Base-by-base conservation (phyloP, 2,113 vertebrate species). In the Rhinichthys klamathensis region DNA sequence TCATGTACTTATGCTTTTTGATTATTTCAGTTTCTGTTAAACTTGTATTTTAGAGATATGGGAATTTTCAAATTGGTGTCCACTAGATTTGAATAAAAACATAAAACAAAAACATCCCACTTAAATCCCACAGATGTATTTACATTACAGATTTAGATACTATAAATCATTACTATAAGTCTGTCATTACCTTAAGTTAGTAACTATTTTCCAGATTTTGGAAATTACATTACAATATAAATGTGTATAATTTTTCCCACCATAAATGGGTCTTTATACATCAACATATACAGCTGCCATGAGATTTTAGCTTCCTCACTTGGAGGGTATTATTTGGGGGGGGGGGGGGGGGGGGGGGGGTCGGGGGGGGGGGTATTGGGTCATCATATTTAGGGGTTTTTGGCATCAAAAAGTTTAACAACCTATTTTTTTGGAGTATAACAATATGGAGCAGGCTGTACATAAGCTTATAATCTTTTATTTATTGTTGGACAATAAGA, bases 401-500 rank as follows among this genome's bases (percentile, higher is more conserved):
- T 70, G 9, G 30, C 35, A 18, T 38, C 35, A 32, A 72, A 44
- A 72, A 72, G 2, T 72, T 41, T 44, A 9, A n/a, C 10, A 44
- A 44, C 23, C 18, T 44, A 10, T 67, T 30, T 75, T 51, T 82
- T 81, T 80, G 81, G 73, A 61, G 79, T 30, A 83, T 87, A 90
- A 90, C 89, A 90, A 92, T 90, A 91, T 89, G 89, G 89, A 78
- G 23, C 54, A 73, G 82, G 67, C 73, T 90, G 92, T 86, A 88
- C 88, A 60, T 92, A 92, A 91, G 90, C 91, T 80, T 90, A 87
- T 94, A 93, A 94, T 93, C 92, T 94, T 91, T 89, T 76, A 90
- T 94, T 95, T 93, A 94, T 93, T 93, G 87, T 90, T 91, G 90
- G 91, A 94, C 90, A 74, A 93, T 92, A 93, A 93, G 94, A 94